Base-by-base conservation (phyloP, 2,888 invertebrate species). In the Spodoptera littoralis region DNA sequence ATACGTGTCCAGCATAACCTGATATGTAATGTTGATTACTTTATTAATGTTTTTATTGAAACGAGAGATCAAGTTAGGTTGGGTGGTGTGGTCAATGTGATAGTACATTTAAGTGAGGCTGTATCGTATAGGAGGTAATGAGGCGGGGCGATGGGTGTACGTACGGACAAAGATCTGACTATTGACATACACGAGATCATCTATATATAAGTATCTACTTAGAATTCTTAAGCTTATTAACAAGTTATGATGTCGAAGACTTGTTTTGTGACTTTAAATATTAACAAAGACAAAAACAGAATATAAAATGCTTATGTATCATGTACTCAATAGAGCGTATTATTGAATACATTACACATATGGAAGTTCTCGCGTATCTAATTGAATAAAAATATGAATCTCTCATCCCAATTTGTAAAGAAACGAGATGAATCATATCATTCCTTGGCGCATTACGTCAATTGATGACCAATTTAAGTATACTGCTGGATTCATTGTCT, bases 121-220 rank as follows among this genome's bases (percentile, higher is more conserved):
- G 88, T 88, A 90, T 90, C 89, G 88, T 83, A 86, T 89, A 89
- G 88, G 92, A 92, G 91, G 91, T 88, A 90, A 91, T 91, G 88
- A 93, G 93, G 93, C 93, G 92, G 92, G 91, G 92, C 92, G 80
- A 89, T 91, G 91, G 91, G 89, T 89, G 89, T 92, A 91, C 84
- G 87, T 86, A 88, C 88, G 85, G 85, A 88, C 90, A 87, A 89
- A 90, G 89, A 90, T 90, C 88, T 86, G 82, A 87, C 87, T 89
- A 90, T 89, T 90, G 88, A 90, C 89, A 90, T 83, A 85, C 83
- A 84, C 83, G 80, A 83, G 83, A 81, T 82, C 75, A 79, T 79
- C 79, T 79, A 77, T 81, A 75, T 81, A 81, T 79, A 86, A 82
- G 79, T 82, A 86, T 84, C 85, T 84, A 82, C 82, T 82, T 87